Conservation (phyloP, 2,113 vertebrate genomes). For the Onychostruthus taczanowskii region DNA sequence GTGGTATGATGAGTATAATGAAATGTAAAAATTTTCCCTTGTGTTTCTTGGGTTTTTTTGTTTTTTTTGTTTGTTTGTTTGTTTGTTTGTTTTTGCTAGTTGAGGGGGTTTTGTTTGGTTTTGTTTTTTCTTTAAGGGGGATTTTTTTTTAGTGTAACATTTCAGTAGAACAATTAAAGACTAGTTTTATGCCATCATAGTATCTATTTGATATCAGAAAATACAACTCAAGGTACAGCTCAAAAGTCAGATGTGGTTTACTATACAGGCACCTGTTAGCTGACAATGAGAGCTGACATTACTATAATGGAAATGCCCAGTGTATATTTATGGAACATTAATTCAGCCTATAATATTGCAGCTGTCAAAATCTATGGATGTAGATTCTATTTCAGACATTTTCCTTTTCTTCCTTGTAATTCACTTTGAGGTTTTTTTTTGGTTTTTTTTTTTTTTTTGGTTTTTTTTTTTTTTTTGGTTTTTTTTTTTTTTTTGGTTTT, state of each 20-base stretch:
- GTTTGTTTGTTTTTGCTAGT: background rate
- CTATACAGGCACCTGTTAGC: background rate
- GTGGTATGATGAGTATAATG: background rate
- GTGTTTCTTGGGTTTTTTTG: accelerated
- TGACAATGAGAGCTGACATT: conserved; percentile 31
- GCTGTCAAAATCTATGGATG: conserved; percentile 17
- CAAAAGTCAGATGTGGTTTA: conserved; percentile 16
- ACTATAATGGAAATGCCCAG: conserved; percentile 29
- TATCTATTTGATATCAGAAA: background rate
- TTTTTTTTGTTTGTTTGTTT: background rate
- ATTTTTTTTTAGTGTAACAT: background rate
- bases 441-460: background rate
- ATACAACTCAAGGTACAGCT: background rate
- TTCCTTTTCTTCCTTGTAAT: background rate
- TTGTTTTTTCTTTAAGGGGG: too few relatives aligned
- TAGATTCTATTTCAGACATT: conserved; percentile 17
- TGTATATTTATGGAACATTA: conserved; percentile 55
- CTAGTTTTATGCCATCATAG: background rate
- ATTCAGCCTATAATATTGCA: conserved; percentile 38
- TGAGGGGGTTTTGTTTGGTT: too few relatives aligned
- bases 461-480: background rate
- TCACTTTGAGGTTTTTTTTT: background rate
- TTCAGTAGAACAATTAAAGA: background rate
- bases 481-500: background rate
- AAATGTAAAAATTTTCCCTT: background rate